Evolutionary conservation across 2,888 invertebrate genomes (phyloP).

Genomic region (Drosophila gaucha): DNA sequence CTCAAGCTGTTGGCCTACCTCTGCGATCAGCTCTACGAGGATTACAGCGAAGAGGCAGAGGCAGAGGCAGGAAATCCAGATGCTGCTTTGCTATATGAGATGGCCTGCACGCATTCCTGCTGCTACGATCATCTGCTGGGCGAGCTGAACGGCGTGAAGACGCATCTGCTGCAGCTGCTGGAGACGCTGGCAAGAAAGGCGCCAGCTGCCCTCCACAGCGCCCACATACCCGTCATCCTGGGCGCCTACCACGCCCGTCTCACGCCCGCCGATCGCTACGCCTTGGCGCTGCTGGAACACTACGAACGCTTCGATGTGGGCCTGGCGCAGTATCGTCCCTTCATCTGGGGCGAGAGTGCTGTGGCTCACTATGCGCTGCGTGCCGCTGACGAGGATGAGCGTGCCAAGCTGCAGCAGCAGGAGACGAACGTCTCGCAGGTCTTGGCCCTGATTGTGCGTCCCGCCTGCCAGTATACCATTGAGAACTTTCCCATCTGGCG

Average conservation of each 20-base stretch:
- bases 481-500: conserved; percentile 89
- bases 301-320: conserved; percentile 89
- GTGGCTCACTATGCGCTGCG: conserved; percentile 90
- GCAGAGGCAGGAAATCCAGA: conserved; percentile 13
- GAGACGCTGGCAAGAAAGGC: conserved; percentile 88
- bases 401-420: conserved; percentile 87
- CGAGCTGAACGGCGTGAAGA: conserved; percentile 85
- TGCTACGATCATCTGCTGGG: conserved; percentile 89
- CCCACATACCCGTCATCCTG: conserved; percentile 91
- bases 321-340: conserved; percentile 90
- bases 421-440: conserved; percentile 91
- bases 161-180: conserved; percentile 88
- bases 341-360: conserved; percentile 93
- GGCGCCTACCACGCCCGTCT: conserved; percentile 92
- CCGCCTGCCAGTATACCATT: conserved; percentile 88
- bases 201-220: conserved; percentile 87
- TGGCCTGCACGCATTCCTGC: conserved; percentile 91
- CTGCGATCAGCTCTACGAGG: conserved; percentile 86
- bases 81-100: conserved; percentile 87
- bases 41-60: conserved; percentile 74
- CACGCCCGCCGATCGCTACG: conserved; percentile 88
- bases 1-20: conserved; percentile 86
- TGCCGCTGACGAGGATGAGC: conserved; percentile 85
- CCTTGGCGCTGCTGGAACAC: conserved; percentile 88
- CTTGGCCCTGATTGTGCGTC: conserved; percentile 89